Percentiles rank a stretch among this genome's conserved stretches.
Conservation (phyloP, 1,140 invertebrate species). For the Zaprionus ornatus region DNA sequence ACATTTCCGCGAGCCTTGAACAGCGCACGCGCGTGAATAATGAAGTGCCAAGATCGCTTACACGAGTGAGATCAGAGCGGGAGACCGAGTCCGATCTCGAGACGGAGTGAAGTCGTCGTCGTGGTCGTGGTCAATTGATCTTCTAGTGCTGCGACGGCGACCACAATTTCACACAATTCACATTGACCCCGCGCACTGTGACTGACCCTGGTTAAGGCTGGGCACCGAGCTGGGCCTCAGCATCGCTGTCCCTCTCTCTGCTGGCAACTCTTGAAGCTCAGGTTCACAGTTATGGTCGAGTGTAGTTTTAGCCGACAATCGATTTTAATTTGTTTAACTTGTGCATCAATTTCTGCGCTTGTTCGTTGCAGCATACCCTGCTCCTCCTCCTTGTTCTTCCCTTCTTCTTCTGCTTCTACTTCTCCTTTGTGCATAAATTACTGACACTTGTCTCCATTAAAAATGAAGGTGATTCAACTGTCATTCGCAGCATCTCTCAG, state of each 20-base stretch:
- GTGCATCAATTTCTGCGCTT: constrained; percentile 79
- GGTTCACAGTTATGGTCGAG: constrained; percentile 55
- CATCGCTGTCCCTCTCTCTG: constrained; percentile 3
- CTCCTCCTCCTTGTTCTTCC: background rate
- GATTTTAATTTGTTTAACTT: constrained; percentile 83
- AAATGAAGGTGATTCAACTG: constrained; percentile 82
- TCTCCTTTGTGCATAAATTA: constrained; percentile 77
- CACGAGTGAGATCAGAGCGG: constrained; percentile 30
- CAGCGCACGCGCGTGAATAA: constrained; percentile 80
- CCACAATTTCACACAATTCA: constrained; percentile 77
- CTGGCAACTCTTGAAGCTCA: constrained; percentile 30
- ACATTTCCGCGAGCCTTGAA: constrained; percentile 81
- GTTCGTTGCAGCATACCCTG: constrained; percentile 50
- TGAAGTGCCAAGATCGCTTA: constrained; percentile 83
- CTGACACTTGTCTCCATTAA: constrained; percentile 83
- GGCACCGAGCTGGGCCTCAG: background rate
- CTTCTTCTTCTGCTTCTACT: background rate
- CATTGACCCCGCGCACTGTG: constrained; percentile 71
- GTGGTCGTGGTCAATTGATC: constrained; percentile 46
- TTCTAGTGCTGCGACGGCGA: constrained; percentile 36
- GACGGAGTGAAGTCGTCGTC: constrained; percentile 2
- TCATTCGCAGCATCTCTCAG: constrained; percentile 49
- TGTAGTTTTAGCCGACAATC: constrained; percentile 60
- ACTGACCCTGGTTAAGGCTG: constrained; percentile 68
- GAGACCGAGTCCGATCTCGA: background rate